A percentile compares a stretch with the other conserved stretches of the same genome.
These are phyloP conservation scores for Dendroctonus ponderosae DNA, from an alignment of 1,140 invertebrate genomes.

Conservation along the genomic window DNA sequence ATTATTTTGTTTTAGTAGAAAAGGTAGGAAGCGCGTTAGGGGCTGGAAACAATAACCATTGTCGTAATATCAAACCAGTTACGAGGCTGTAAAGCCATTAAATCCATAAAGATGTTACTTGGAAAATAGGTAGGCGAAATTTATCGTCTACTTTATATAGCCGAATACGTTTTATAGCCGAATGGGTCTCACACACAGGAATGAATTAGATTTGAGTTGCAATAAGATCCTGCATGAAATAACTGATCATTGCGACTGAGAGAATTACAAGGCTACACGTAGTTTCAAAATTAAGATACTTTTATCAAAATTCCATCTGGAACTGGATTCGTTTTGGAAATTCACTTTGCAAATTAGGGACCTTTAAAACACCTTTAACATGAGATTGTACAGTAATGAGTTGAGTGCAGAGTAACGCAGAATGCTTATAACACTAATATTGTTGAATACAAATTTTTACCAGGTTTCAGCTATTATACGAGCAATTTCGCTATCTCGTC, in stretches of 20 bases:
- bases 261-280: no score
- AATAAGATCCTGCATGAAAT: no score
- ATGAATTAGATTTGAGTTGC: no score
- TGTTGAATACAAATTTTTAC: background rate
- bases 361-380: background rate
- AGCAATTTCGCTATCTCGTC: background rate
- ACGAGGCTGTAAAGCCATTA: conserved; percentile 2
- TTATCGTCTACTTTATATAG: background rate
- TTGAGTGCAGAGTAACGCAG: background rate
- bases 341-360: no score
- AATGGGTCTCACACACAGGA: no score
- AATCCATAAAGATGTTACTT: background rate
- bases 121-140: background rate
- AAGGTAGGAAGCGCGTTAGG: conserved; percentile 3
- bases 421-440: background rate
- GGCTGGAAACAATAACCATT: conserved; percentile 2
- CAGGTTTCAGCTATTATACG: background rate
- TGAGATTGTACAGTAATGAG: background rate
- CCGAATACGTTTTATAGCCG: no score
- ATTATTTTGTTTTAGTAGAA: background rate
- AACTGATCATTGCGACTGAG: no score
- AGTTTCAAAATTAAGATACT: no score
- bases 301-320: no score
- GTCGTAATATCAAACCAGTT: conserved; percentile 1
- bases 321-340: no score